These are phyloP conservation scores for Portevinia maculata DNA, from an alignment of 2,888 invertebrate species.

Conservation along the genomic window DNA sequence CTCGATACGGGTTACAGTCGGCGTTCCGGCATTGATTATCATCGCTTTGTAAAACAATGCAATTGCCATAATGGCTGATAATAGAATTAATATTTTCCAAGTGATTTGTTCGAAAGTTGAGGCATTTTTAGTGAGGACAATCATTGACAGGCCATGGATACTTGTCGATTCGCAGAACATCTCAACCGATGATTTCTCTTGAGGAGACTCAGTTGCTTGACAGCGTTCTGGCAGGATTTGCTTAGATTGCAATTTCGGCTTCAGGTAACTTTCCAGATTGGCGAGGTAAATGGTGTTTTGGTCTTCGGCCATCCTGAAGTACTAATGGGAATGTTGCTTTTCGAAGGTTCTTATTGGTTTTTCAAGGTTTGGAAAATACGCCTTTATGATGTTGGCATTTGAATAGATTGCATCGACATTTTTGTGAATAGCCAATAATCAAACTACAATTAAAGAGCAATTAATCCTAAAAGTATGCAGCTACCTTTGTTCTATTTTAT, in stretches of 20 bases:
- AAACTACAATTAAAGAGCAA: not conserved
- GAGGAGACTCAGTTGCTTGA: not conserved
- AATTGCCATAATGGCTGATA: conserved; percentile 83
- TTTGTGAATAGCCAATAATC: not conserved
- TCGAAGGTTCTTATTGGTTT: not conserved
- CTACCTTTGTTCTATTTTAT: not conserved
- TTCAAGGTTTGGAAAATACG: not conserved
- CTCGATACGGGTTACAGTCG: conserved; percentile 84
- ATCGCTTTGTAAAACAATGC: conserved; percentile 84
- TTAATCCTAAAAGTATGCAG: conserved; percentile 36
- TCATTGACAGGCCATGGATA: conserved; percentile 79
- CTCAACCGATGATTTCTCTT: conserved; percentile 75
- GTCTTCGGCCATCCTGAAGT: conserved; percentile 18
- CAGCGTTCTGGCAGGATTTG: not conserved
- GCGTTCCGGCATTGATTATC: conserved; percentile 84
- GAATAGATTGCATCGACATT: too few relatives aligned
- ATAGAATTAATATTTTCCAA: conserved; percentile 85
- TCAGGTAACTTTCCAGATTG: conserved; percentile 60
- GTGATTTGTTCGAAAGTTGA: conserved; percentile 78
- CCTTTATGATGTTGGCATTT: too few relatives aligned
- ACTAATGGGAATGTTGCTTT: conserved; percentile 4
- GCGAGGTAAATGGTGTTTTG: conserved; percentile 43
- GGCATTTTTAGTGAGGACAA: conserved; percentile 75
- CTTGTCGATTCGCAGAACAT: conserved; percentile 80
- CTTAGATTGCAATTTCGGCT: conserved; percentile 27